These are phyloP conservation scores for Bufo gargarizans DNA, from an alignment of 2,113 vertebrate genomes.

Conservation along the genomic window DNA sequence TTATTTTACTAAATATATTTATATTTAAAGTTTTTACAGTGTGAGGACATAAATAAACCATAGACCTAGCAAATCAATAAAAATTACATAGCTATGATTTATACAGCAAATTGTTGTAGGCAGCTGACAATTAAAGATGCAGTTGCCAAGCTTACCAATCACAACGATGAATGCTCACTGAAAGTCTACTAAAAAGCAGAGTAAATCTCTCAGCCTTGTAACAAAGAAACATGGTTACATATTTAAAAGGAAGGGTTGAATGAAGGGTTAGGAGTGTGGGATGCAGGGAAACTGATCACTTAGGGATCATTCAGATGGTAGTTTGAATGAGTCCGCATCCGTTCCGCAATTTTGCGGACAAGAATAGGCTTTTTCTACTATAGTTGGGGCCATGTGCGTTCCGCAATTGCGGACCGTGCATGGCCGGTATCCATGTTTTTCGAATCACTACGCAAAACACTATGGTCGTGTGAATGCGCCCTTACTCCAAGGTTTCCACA, in stretches of 20 bases:
- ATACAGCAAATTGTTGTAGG: neutral
- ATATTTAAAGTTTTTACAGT: neutral
- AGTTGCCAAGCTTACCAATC: neutral
- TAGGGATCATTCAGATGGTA: too few species aligned
- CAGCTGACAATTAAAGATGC: neutral
- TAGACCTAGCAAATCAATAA: neutral
- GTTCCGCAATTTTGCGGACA: too few species aligned
- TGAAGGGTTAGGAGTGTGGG: neutral
- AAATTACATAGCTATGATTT: conserved; percentile 1
- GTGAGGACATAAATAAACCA: neutral
- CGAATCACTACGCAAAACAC: too few species aligned
- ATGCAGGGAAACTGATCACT: too few species aligned
- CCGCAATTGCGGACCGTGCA: too few species aligned
- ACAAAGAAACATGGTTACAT: neutral
- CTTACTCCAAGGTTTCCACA: too few species aligned
- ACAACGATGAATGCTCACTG: neutral
- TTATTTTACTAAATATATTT: neutral
- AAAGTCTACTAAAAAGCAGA: neutral
- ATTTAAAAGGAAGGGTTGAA: neutral
- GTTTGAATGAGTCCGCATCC: too few species aligned
- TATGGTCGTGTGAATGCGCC: too few species aligned
- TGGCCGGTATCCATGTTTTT: too few species aligned
- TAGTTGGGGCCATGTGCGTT: too few species aligned
- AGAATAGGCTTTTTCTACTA: too few species aligned
- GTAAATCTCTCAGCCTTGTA: neutral